These are phyloP conservation scores for Scaptomyza flava DNA, from an alignment of 2,888 invertebrate genomes.

Conservation along the genomic window DNA sequence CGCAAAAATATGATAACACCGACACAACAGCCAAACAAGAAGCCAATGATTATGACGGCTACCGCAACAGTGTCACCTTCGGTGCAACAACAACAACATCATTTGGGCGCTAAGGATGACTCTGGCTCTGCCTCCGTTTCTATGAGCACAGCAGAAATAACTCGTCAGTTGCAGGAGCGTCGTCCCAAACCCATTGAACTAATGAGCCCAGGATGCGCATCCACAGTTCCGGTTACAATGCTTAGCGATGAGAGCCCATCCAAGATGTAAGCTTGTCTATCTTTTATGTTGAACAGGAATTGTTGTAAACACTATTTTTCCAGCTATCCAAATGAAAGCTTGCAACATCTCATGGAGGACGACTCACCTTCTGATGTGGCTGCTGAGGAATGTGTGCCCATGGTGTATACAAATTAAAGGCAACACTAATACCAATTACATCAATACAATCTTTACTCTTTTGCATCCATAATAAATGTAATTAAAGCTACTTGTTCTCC, in stretches of 20 bases:
- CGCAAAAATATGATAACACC: constrained; percentile 61
- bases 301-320: neutral
- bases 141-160: constrained; percentile 96
- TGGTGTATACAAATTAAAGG: constrained; percentile 86
- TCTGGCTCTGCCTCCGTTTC: constrained; percentile 92
- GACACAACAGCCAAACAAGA: constrained; percentile 42
- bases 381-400: constrained; percentile 91
- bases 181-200: constrained; percentile 90
- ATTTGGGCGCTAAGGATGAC: constrained; percentile 85
- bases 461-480: constrained; percentile 53
- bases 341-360: constrained; percentile 89
- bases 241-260: constrained; percentile 96
- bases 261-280: constrained; percentile 87
- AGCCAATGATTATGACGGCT: constrained; percentile 81
- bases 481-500: constrained; percentile 91
- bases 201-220: constrained; percentile 91
- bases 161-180: constrained; percentile 92
- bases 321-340: constrained; percentile 92
- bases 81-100: constrained; percentile 45
- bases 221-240: constrained; percentile 96
- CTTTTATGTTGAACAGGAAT: neutral
- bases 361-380: constrained; percentile 92
- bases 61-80: constrained; percentile 76
- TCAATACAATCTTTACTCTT: constrained; percentile 32
- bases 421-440: neutral